Evolutionary conservation across 2,113 vertebrate genomes (phyloP).

Genomic region (human (Homo sapiens)): DNA sequence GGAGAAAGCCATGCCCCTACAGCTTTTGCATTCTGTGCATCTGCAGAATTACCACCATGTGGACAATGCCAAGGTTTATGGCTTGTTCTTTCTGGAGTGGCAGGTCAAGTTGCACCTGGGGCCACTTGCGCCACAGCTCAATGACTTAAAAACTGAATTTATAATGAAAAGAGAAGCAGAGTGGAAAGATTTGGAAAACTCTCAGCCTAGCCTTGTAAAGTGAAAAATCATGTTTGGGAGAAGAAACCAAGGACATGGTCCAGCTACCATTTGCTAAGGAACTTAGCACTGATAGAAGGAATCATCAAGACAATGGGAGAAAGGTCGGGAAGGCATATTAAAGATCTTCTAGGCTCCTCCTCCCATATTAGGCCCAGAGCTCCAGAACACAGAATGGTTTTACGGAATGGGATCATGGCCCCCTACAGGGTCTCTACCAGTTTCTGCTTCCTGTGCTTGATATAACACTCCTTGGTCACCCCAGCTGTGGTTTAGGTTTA

Average conservation of each 20-base stretch:
- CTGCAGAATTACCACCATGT: too few species aligned
- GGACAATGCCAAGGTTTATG: too few species aligned
- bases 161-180: too few species aligned
- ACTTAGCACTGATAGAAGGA: neutral
- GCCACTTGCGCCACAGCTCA: too few species aligned
- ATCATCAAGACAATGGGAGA: neutral
- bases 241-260: neutral
- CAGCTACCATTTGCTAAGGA: neutral
- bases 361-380: neutral
- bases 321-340: neutral
- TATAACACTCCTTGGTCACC: neutral
- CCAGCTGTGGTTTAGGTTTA: neutral
- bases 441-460: neutral
- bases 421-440: neutral
- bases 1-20: too few species aligned
- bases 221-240: neutral
- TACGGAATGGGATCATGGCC: neutral
- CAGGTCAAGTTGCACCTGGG: too few species aligned
- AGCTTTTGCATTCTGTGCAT: too few species aligned
- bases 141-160: too few species aligned
- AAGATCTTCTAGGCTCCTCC: neutral
- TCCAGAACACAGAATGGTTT: neutral
- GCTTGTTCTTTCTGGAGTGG: too few species aligned
- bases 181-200: too few species aligned
- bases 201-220: neutral